A percentile compares a stretch with the other conserved stretches of the same genome.
Evolutionary conservation across 2,888 invertebrate genomes (phyloP).

Genomic region (Esperia sulphurella): DNA sequence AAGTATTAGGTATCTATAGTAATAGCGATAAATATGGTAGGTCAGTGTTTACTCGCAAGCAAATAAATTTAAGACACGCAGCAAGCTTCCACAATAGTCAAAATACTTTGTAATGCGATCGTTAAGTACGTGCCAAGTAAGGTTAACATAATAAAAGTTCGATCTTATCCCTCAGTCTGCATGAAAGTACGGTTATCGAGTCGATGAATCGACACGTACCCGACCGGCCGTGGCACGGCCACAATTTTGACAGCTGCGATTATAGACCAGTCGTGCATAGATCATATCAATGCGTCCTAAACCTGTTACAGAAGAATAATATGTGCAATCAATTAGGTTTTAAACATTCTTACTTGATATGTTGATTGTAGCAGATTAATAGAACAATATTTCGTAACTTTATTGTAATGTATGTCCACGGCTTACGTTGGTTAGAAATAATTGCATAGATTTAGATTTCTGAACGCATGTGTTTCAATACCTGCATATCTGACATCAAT

Average conservation of each 20-base stretch:
- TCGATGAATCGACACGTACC: conserved; percentile 24
- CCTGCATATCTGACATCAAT: neutral
- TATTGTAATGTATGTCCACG: neutral
- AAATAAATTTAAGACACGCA: no score
- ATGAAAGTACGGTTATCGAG: conserved; percentile 23
- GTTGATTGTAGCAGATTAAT: neutral
- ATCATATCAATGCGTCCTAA: conserved; percentile 27
- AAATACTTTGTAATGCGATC: neutral
- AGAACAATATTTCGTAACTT: neutral
- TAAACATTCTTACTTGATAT: neutral
- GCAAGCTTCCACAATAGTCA: no score
- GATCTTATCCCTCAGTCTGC: conserved; percentile 10
- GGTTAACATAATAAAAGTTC: neutral
- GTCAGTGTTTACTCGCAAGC: no score
- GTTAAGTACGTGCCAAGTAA: neutral
- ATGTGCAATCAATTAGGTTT: neutral
- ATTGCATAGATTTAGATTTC: neutral
- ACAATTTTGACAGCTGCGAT: conserved; percentile 43
- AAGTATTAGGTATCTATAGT: no score
- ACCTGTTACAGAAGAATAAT: conserved; percentile 3
- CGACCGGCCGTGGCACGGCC: conserved; percentile 34
- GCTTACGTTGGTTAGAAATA: neutral
- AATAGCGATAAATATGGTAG: no score
- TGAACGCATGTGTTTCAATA: neutral
- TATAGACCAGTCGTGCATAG: conserved; percentile 31